These are phyloP conservation scores for Dryoscopus gambensis DNA, from an alignment of 2,113 vertebrate genomes.

Conservation along the genomic window DNA sequence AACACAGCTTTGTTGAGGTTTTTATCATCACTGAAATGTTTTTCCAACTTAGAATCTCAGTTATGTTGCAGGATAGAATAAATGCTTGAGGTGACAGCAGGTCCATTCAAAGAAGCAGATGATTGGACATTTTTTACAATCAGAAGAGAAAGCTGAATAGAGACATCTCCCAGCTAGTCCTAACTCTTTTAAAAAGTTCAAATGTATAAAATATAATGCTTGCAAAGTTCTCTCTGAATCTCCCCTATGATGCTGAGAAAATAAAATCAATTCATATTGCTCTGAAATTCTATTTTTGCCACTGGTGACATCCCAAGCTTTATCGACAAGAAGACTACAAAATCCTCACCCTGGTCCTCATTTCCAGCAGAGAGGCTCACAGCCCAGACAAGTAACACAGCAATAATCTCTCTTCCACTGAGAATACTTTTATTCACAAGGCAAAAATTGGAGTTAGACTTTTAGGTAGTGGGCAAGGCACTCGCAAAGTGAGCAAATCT, in stretches of 20 bases:
- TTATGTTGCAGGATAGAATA: neutral
- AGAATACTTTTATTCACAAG: conserved; percentile 69
- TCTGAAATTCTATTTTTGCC: conserved; percentile 57
- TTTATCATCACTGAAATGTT: neutral
- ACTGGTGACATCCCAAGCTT: conserved; percentile 35
- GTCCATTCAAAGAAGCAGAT: neutral
- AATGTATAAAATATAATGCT: conserved; percentile 43
- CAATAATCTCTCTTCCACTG: conserved; percentile 47
- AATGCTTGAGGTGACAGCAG: conserved; percentile 1
- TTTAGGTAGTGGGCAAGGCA: conserved; percentile 72
- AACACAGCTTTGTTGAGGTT: neutral
- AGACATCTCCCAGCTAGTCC: neutral
- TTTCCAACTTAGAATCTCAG: neutral
- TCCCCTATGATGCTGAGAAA: conserved; percentile 25
- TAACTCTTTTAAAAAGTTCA: conserved; percentile 35
- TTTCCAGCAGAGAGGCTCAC: conserved; percentile 18
- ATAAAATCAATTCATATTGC: conserved; percentile 66
- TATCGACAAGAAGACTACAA: neutral
- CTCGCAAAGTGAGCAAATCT: conserved; percentile 69
- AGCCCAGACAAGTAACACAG: conserved; percentile 43
- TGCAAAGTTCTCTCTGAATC: conserved; percentile 36
- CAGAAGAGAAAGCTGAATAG: neutral
- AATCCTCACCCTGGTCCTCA: neutral
- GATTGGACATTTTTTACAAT: neutral
- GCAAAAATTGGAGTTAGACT: conserved; percentile 70